Evolutionary conservation across 1,140 invertebrate genomes (phyloP).

Genomic region (Liolophura sinensis): DNA sequence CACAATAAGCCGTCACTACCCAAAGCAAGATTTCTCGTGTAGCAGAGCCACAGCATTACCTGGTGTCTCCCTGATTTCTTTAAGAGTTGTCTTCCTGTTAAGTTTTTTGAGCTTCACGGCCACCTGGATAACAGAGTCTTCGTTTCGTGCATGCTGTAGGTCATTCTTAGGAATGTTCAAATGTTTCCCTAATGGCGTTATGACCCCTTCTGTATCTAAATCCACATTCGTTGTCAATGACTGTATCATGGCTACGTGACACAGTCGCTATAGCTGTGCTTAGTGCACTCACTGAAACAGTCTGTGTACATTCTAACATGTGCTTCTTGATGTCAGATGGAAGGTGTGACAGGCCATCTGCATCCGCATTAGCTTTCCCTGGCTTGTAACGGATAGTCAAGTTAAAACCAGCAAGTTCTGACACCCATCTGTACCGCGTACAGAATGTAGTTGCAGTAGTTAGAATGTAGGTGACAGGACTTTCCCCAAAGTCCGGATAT

Average conservation of each 20-base stretch:
- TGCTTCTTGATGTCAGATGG: slow-evolving; percentile 2
- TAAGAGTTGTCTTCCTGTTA: too few species aligned
- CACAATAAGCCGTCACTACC: not conserved
- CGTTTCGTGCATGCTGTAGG: not conserved
- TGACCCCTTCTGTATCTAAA: too few species aligned
- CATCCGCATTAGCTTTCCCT: slow-evolving; percentile 12
- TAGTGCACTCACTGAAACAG: too few species aligned
- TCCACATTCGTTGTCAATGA: too few species aligned
- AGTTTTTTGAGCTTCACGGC: not conserved
- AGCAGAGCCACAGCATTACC: too few species aligned
- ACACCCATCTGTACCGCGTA: slow-evolving; percentile 6
- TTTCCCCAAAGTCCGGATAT: slow-evolving; percentile 46
- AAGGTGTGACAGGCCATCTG: slow-evolving; percentile 9
- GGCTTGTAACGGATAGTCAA: slow-evolving; percentile 11
- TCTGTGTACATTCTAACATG: too few species aligned
- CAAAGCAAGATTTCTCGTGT: slow-evolving; percentile 2
- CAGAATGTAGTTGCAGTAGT: slow-evolving; percentile 3
- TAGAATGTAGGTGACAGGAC: slow-evolving; percentile 14
- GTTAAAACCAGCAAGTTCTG: slow-evolving; percentile 1
- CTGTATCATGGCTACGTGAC: too few species aligned
- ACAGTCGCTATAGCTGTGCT: too few species aligned
- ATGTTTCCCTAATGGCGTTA: too few species aligned
- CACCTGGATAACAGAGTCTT: not conserved
- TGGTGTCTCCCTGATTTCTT: too few species aligned
- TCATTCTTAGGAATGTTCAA: too few species aligned